Base-by-base conservation (phyloP, 2,888 invertebrate genomes). In the Mesochorus sp. region DNA sequence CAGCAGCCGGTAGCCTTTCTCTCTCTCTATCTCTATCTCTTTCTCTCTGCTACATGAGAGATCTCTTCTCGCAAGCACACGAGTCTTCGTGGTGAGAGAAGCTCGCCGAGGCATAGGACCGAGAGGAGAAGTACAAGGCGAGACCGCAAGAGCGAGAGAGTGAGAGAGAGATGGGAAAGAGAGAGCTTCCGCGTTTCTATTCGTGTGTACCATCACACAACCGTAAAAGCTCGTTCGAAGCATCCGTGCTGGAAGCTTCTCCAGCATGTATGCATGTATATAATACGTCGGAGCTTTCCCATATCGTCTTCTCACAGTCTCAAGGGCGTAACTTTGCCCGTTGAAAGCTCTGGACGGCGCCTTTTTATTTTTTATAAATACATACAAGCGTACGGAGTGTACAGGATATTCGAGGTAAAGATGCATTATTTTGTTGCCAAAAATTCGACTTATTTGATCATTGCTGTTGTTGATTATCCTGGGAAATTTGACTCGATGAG, bases 171-270 rank as follows among this genome's bases (percentile, higher is more conserved):
- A 47, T 0, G n/a, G 10, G 31, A 8, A 21, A 8, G 47, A n/a
- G 31, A 31, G 31, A 2, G 14, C 21, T 21, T 47, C 47, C 19
- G 17, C 26, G 14, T 28, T 51, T 3, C 28, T 51, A 61, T 49
- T 59, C 61, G 39, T 39, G n/a, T n/a, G 19, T 51, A 51, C 49
- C 26, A 51, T 49, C 71, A 51, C 66, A 64, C 70, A 62, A 74
- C 51, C 78, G 70, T 74, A 66, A 78, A 78, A 78, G 70, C 78
- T 78, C 74, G 74, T 74, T 74, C 64, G 59, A 66, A 78, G 59
- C 74, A 78, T 70, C 78, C 70, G 64, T 19, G 71, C 55, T 55
- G 42, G 68, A 68, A 55, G 42, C 73, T 67, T 39, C 47, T 62
- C 26, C 39, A 51, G 53, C 57, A 34, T 67, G 37, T 8, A 55